phyloP scores from a whole-genome alignment of 2,797 vertebrate genomes.

The Cynodonichthys magdalenae region DNA sequence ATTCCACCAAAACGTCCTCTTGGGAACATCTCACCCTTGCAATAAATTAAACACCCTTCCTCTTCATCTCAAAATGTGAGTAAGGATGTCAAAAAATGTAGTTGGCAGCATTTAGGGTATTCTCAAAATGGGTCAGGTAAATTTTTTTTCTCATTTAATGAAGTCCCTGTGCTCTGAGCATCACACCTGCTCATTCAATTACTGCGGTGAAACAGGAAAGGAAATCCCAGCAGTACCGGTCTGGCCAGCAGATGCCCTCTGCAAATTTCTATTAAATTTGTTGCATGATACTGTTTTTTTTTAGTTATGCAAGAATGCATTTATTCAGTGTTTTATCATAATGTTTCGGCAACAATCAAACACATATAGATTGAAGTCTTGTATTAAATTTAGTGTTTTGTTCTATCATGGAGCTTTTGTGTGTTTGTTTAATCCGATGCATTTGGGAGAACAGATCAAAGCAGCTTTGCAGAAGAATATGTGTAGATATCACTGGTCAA shows the following conservation, averaged over 20 bases:
- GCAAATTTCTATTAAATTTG: constrained; percentile 31
- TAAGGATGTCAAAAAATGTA: constrained; percentile 25
- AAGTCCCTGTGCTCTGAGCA: constrained; percentile 65
- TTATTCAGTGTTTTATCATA: constrained; percentile 40
- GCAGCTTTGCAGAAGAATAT: constrained; percentile 9
- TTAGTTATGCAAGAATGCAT: constrained; percentile 55
- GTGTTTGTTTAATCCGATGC: constrained; percentile 19
- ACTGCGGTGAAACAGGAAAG: constrained; percentile 49
- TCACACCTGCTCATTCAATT: constrained; percentile 72
- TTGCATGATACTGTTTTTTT: constrained; percentile 23
- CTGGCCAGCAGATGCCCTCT: constrained; percentile 29
- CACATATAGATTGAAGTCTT: constrained; percentile 26
- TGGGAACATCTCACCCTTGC: constrained; percentile 24
- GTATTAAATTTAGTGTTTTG: too few species aligned
- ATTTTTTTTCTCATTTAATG: constrained; percentile 68
- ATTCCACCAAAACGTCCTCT: constrained; percentile 24
- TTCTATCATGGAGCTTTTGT: not conserved
- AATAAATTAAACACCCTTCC: constrained; percentile 53
- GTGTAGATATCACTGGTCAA: not conserved
- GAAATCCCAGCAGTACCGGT: constrained; percentile 51
- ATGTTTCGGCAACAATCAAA: constrained; percentile 16
- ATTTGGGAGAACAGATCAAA: constrained; percentile 28
- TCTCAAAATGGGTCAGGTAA: constrained; percentile 68
- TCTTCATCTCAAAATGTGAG: constrained; percentile 51
- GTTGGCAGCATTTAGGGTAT: constrained; percentile 8